phyloP scores from a whole-genome alignment of 1,140 invertebrate genomes.

The Melanaphis sacchari region DNA sequence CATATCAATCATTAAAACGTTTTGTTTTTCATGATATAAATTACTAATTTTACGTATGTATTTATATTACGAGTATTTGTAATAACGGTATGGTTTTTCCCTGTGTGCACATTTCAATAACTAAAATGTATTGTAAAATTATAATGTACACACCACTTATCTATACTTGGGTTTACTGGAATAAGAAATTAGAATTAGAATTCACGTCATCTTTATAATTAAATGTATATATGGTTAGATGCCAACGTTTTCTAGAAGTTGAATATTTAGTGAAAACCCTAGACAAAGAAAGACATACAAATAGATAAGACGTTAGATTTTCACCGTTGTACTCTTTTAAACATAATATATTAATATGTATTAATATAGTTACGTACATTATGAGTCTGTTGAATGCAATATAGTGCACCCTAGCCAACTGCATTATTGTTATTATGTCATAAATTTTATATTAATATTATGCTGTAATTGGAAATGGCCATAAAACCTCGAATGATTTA shows the following conservation, averaged over 20 bases:
- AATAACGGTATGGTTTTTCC: not conserved
- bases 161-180: no score
- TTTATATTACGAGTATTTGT: not conserved
- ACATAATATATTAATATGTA: not conserved
- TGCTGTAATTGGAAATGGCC: constrained; percentile 34
- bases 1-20: not conserved
- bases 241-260: not conserved
- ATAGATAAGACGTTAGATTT: not conserved
- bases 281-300: not conserved
- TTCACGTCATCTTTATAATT: no score
- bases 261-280: not conserved
- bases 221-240: no score
- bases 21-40: not conserved
- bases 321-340: not conserved
- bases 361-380: not conserved
- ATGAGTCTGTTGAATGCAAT: not conserved
- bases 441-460: not conserved
- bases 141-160: no score
- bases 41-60: not conserved
- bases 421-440: not conserved
- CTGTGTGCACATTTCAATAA: no score
- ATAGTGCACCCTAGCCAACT: not conserved
- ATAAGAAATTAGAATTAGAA: not conserved
- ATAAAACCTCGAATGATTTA: constrained; percentile 39
- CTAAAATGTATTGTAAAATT: no score